These are phyloP conservation scores for Gobius niger DNA, from an alignment of 2,113 vertebrate species.

Conservation along the genomic window DNA sequence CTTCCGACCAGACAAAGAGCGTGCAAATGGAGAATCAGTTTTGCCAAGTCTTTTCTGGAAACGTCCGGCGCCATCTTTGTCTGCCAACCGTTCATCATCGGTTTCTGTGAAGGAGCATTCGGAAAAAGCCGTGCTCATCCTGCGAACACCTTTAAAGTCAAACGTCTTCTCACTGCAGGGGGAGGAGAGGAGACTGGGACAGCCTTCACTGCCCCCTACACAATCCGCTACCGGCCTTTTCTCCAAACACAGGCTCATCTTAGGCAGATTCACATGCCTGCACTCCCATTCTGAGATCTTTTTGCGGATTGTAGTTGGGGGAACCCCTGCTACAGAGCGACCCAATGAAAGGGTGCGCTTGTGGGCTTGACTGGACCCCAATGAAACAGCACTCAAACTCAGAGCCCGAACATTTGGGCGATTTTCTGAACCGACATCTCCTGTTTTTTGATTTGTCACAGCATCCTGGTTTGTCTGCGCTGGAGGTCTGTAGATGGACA, in stretches of 20 bases:
- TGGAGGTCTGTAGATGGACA: slow-evolving; percentile 80
- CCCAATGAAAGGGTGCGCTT: slow-evolving; percentile 80
- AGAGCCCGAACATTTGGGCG: slow-evolving; percentile 75
- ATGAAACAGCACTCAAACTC: slow-evolving; percentile 82
- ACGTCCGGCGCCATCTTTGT: slow-evolving; percentile 81
- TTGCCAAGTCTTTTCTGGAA: slow-evolving; percentile 85
- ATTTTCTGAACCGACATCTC: slow-evolving; percentile 66
- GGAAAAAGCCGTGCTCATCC: slow-evolving; percentile 95
- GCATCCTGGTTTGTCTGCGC: slow-evolving; percentile 71
- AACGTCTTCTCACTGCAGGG: slow-evolving; percentile 93
- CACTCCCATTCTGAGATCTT: slow-evolving; percentile 98
- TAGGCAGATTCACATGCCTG: slow-evolving; percentile 82
- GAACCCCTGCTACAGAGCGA: slow-evolving; percentile 74
- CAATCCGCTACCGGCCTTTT: slow-evolving; percentile 82
- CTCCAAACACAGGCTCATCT: slow-evolving; percentile 84
- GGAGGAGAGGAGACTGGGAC: slow-evolving; percentile 87
- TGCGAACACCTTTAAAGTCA: slow-evolving; percentile 91
- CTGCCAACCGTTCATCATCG: slow-evolving; percentile 84
- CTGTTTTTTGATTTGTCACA: slow-evolving; percentile 51
- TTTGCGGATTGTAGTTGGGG: slow-evolving; percentile 85
- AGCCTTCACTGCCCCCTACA: slow-evolving; percentile 85
- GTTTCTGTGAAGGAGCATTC: slow-evolving; percentile 95
- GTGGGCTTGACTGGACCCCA: slow-evolving; percentile 77
- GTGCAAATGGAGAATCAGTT: slow-evolving; percentile 80
- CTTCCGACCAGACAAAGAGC: slow-evolving; percentile 80